Evolutionary conservation across 2,113 vertebrate species (phyloP).

Genomic region (Lipotes vexillifer): DNA sequence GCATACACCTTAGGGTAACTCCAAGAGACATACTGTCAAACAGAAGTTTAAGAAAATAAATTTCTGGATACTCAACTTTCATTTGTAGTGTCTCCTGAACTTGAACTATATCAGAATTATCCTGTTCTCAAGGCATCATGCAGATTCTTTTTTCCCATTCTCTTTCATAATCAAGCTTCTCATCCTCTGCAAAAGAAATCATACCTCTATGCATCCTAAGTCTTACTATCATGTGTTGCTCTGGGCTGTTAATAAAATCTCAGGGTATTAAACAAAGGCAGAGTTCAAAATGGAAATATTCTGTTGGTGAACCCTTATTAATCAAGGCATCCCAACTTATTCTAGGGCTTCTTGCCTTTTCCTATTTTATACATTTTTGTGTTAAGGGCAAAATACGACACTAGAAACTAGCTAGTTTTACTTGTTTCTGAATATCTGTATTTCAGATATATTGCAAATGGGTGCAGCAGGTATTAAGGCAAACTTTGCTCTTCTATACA

Average conservation of each 20-base stretch:
- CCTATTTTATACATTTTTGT: not conserved
- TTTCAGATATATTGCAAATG: not conserved
- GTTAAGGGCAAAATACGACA: not conserved
- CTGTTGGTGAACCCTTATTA: not conserved
- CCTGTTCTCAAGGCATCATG: not conserved
- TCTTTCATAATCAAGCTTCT: not conserved
- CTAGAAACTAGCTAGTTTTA: not conserved
- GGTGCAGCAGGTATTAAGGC: not conserved
- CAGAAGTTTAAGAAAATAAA: not conserved
- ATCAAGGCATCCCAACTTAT: not conserved
- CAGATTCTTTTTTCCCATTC: not conserved
- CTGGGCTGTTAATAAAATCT: not conserved
- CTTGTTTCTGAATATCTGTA: not conserved
- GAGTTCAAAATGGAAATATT: not conserved
- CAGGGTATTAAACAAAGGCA: not conserved
- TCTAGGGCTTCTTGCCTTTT: not conserved
- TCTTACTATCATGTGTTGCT: not conserved
- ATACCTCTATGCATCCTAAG: not conserved
- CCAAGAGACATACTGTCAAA: not conserved
- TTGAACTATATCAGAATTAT: not conserved
- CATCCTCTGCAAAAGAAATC: not conserved
- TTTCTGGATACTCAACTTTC: not conserved
- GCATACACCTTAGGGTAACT: not conserved
- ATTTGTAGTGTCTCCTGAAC: not conserved
- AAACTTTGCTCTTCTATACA: not conserved